A percentile compares a stretch with the other conserved stretches of the same genome.
Evolutionary conservation across 2,113 vertebrate genomes (phyloP).

Genomic region (Microcebus lehilahytsara): DNA sequence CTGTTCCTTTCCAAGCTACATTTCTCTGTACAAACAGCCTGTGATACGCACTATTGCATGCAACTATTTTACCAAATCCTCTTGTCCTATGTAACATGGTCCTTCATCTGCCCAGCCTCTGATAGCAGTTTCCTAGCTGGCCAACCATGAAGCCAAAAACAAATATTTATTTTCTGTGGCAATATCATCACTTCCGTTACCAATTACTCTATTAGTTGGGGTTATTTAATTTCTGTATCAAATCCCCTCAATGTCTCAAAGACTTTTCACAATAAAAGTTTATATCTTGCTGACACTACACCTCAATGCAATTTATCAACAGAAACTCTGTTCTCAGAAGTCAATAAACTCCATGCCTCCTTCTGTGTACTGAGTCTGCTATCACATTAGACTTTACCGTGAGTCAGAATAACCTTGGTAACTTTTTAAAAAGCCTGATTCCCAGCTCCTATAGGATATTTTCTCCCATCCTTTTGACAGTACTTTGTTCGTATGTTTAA

Average conservation of each 20-base stretch:
- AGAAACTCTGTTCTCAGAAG: not conserved
- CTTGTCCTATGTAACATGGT: not conserved
- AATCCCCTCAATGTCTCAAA: not conserved
- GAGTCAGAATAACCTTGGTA: not conserved
- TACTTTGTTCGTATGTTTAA: not conserved
- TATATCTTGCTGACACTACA: not conserved
- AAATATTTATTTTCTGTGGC: not conserved
- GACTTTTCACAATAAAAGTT: not conserved
- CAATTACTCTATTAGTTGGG: not conserved
- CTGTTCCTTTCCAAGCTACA: not conserved
- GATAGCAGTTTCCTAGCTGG: not conserved
- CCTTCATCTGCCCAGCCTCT: not conserved
- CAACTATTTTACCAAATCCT: not conserved
- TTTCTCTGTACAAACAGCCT: not conserved
- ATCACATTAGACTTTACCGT: not conserved
- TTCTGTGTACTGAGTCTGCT: not conserved
- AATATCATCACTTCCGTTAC: not conserved
- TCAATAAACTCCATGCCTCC: not conserved
- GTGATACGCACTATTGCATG: not conserved
- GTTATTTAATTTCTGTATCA: not conserved
- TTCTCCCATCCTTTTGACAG: not conserved
- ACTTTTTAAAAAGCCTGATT: not conserved
- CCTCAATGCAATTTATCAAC: not conserved
- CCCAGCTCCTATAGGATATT: not conserved
- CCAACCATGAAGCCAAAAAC: not conserved